These are phyloP conservation scores for Canis aureus DNA, from an alignment of 2,113 vertebrate genomes.

Conservation along the genomic window DNA sequence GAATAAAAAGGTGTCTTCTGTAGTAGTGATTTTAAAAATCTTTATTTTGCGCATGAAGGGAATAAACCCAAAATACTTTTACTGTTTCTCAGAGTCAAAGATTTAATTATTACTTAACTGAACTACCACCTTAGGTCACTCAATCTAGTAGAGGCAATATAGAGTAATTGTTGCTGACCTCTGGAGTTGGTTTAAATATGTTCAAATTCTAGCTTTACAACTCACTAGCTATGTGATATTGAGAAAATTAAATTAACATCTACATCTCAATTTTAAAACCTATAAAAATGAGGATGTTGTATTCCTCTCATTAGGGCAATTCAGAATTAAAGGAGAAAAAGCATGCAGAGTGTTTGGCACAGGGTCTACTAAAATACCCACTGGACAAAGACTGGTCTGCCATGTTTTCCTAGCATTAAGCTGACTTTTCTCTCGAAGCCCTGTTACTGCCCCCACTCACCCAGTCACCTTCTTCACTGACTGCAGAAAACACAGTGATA, in stretches of 20 bases:
- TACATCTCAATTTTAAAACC: background rate
- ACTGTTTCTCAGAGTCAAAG: background rate
- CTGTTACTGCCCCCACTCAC: background rate
- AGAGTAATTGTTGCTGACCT: background rate
- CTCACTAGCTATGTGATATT: background rate
- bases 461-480: too few relatives aligned
- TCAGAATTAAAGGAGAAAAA: background rate
- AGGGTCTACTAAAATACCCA: background rate
- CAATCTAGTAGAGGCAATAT: background rate
- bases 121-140: background rate
- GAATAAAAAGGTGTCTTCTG: background rate
- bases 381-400: background rate
- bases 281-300: background rate
- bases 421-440: background rate
- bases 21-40: background rate
- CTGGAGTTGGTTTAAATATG: background rate
- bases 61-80: background rate
- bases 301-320: background rate
- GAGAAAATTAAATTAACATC: background rate
- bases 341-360: rapidly evolving
- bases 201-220: background rate
- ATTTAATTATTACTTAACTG: background rate
- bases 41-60: background rate
- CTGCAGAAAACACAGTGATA: background rate
- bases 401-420: background rate